These are phyloP conservation scores for Luidia sarsii DNA, from an alignment of 53 echinoderm and acorn worm genomes.

Conservation along the genomic window DNA sequence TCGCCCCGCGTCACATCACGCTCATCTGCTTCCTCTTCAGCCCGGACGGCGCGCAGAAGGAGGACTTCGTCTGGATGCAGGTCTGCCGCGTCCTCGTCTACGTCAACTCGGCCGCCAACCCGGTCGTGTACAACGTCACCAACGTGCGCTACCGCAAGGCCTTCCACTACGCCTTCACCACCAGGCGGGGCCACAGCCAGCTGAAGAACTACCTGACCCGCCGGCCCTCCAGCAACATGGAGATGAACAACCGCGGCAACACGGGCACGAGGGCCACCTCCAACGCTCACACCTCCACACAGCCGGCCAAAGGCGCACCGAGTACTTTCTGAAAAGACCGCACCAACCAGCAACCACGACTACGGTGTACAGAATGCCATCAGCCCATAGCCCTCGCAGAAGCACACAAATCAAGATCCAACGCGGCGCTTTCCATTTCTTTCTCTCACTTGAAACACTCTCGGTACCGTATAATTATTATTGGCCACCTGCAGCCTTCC, in stretches of 20 bases:
- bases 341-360: no score
- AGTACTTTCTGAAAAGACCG: conserved; percentile 28
- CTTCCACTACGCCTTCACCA: conserved; percentile 29
- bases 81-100: conserved; percentile 18
- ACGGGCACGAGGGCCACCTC: conserved; percentile 35
- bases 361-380: no score
- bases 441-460: no score
- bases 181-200: conserved; percentile 16
- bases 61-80: conserved; percentile 26
- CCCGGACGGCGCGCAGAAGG: background rate
- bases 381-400: no score
- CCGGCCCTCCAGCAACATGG: conserved; percentile 42
- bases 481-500: no score
- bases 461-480: no score
- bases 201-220: conserved; percentile 31
- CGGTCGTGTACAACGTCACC: conserved; percentile 46
- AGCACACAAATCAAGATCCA: no score
- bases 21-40: background rate
- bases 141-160: conserved; percentile 43
- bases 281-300: conserved; percentile 26
- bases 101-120: conserved; percentile 41
- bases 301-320: conserved; percentile 2
- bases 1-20: conserved; percentile 42
- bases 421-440: no score
- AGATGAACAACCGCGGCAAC: conserved; percentile 44